Percentiles rank a stretch among this genome's conserved stretches.
These are phyloP conservation scores for Melanargia galathea DNA, from an alignment of 2,888 invertebrate species.

Conservation along the genomic window DNA sequence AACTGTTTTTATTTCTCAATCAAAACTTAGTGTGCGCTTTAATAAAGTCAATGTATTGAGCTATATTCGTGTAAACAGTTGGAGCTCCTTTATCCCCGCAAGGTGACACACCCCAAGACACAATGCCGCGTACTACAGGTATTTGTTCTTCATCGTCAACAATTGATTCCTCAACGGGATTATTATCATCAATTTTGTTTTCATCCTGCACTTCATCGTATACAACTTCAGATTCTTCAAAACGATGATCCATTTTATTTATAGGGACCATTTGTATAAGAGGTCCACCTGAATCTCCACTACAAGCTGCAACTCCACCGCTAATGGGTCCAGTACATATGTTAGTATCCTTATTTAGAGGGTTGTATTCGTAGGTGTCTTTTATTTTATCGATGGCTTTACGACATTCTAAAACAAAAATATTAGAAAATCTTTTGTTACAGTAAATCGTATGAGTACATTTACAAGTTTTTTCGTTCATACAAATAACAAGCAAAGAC, in stretches of 20 bases:
- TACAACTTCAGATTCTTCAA: constrained; percentile 35
- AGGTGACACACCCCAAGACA: constrained; percentile 81
- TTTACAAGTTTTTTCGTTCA: too few species aligned
- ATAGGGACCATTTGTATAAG: constrained; percentile 57
- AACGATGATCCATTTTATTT: constrained; percentile 30
- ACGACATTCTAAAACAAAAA: constrained; percentile 63
- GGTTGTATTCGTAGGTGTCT: constrained; percentile 61
- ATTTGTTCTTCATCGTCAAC: constrained; percentile 42
- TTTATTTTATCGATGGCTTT: constrained; percentile 62
- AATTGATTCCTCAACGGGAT: constrained; percentile 27
- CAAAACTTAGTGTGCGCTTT: constrained; percentile 50
- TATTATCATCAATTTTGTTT: constrained; percentile 28
- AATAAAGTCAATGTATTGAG: constrained; percentile 74
- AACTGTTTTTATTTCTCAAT: neutral
- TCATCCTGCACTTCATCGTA: constrained; percentile 39
- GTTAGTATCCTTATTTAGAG: constrained; percentile 68
- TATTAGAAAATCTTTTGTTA: too few species aligned
- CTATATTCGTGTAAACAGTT: constrained; percentile 79
- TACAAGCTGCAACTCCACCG: constrained; percentile 78
- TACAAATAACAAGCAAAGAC: too few species aligned
- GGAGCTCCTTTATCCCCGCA: constrained; percentile 78
- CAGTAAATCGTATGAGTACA: too few species aligned
- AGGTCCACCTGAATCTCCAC: constrained; percentile 82
- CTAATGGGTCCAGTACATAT: constrained; percentile 79
- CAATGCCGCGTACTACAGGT: constrained; percentile 74